A percentile compares a stretch with the other conserved stretches of the same genome.
Conservation (phyloP, 2,113 vertebrate species). For the Cephalopterus ornatus region DNA sequence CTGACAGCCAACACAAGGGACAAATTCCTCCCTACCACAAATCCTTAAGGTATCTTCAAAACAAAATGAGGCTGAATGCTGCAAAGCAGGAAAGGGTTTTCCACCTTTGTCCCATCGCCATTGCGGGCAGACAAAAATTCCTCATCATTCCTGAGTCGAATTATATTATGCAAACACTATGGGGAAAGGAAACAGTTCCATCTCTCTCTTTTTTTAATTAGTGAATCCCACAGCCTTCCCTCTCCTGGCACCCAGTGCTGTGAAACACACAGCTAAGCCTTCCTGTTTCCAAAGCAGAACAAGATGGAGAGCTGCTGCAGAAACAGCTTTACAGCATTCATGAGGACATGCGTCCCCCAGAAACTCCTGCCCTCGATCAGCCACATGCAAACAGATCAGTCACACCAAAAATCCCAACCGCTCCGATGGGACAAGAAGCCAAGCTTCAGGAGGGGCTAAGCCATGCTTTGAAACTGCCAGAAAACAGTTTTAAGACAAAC, state of each 20-base stretch:
- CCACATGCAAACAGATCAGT: not conserved
- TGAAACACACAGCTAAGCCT: not conserved
- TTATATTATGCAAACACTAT: not conserved
- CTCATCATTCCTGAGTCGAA: not conserved
- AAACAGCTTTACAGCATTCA: not conserved
- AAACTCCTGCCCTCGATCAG: not conserved
- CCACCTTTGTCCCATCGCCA: not conserved
- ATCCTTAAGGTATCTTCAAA: not conserved
- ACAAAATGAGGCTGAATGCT: not conserved
- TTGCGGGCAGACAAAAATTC: not conserved
- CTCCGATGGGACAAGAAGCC: not conserved
- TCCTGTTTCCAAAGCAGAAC: not conserved
- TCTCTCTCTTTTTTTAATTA: constrained; percentile 3
- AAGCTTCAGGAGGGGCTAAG: not conserved
- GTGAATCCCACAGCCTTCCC: not conserved
- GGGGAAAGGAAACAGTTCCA: not conserved
- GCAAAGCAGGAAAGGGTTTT: not conserved
- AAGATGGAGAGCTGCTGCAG: not conserved
- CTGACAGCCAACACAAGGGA: not conserved
- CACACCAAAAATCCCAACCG: not conserved
- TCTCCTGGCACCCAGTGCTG: not conserved
- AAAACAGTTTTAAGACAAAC: not conserved
- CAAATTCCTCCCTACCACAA: not conserved
- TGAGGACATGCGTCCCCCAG: accelerated
- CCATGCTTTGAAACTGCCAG: not conserved